A percentile compares a stretch with the other conserved stretches of the same genome.
Conservation (phyloP, 2,888 invertebrate genomes). For the Stictocephala bisonia region DNA sequence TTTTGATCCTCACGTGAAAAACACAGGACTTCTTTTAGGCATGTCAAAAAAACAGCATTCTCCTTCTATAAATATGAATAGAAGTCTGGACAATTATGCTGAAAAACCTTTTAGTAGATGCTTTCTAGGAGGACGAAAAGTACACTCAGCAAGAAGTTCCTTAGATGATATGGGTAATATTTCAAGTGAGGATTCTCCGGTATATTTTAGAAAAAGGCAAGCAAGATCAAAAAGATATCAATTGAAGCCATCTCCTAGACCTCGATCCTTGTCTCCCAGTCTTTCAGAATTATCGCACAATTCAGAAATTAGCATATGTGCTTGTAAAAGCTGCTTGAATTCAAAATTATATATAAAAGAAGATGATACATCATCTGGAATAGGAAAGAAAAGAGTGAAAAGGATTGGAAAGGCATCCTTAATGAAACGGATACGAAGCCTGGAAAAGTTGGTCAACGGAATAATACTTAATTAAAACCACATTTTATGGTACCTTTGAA, state of each 20-base stretch:
- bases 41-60: neutral
- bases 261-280: slow-evolving; percentile 7
- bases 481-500: too few species aligned
- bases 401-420: neutral
- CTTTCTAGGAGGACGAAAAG: slow-evolving; percentile 3
- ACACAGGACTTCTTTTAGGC: too few species aligned
- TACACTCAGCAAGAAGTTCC: neutral
- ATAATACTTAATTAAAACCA: slow-evolving; percentile 18
- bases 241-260: neutral
- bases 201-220: neutral
- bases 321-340: slow-evolving; percentile 7
- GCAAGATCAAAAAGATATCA: too few species aligned
- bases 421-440: slow-evolving; percentile 8
- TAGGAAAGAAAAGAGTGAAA: neutral
- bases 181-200: slow-evolving; percentile 15
- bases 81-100: neutral
- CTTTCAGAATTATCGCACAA: slow-evolving; percentile 26
- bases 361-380: neutral
- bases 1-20: too few species aligned
- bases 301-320: slow-evolving; percentile 21
- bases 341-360: neutral
- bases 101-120: slow-evolving; percentile 11
- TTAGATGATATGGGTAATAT: neutral
- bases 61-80: neutral
- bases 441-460: slow-evolving; percentile 16